Base-by-base conservation (phyloP, 2,888 invertebrate genomes). In the Mimachlamys varia region DNA sequence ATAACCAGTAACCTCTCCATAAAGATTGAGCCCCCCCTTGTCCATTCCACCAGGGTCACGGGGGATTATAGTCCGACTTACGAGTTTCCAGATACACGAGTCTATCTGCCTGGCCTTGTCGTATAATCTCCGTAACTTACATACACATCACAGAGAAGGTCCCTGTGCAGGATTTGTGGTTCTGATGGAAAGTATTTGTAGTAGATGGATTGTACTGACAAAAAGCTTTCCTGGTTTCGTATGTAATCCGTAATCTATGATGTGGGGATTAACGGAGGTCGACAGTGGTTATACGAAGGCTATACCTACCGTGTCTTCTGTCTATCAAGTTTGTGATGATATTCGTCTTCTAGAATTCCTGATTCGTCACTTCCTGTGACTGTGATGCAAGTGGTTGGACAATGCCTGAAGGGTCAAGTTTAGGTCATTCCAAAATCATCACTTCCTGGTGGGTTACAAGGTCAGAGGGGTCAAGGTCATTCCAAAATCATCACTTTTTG, bases 201-300 rank as follows among this genome's bases (percentile, higher is more conserved):
- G 76, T 76, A 76, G 76, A 76, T 76, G 76, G 76, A 76, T 76
- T 33, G 76, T 33, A 76, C 76, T 76, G 76, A 76, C 76, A 33
- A 12, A 76, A 76, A 76, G 27, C 12, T 76, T 33, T 10, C 76
- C 76, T 76, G 76, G 76, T 22, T 76, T 76, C 27, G 76, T 76
- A 76, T 13, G 0, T 76, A 76, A 76, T 76, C 76, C 76, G 33
- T 76, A 76, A 76, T 76, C 76, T 76, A 2, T 76, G 76, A 76
- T 76, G 76, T 76, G 27, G 7, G 76, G 76, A 76, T 76, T 76
- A 7, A 76, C 76, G 10, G 13, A 76, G 33, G 76, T 33, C 76
- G 76, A 76, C 76, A 76, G 27, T 76, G 22, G 22, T 76, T 27
- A n/a, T n/a, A 22, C 22, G 76, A 76, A 15, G 15, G 13, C 13